These are phyloP conservation scores for Toxotes chatareus DNA, from an alignment of 2,113 vertebrate species.

Conservation along the genomic window DNA sequence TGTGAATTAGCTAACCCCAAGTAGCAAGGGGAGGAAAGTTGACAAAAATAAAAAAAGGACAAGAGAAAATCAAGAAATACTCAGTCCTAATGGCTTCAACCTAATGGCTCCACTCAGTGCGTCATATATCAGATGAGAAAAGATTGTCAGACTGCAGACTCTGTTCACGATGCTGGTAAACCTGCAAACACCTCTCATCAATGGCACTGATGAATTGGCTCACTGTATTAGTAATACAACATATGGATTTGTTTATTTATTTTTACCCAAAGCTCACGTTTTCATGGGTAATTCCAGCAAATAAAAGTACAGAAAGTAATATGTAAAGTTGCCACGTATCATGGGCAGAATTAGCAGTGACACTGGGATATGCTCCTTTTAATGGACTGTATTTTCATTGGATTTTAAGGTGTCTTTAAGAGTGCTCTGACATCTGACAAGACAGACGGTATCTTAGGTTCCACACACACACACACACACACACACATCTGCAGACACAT, in stretches of 20 bases:
- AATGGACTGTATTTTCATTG: background rate
- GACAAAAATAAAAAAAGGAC: background rate
- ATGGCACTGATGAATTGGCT: background rate
- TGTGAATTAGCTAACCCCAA: background rate
- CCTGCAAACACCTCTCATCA: background rate
- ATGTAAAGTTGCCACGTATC: too few species aligned
- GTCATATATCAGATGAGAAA: background rate
- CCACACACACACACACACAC: background rate
- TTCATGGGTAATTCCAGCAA: too few species aligned
- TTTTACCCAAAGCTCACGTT: too few species aligned
- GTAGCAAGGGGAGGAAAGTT: background rate
- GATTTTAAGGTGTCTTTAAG: background rate
- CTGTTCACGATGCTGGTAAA: background rate
- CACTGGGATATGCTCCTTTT: background rate
- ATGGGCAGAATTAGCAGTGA: too few species aligned
- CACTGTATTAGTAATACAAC: too few species aligned
- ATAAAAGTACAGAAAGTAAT: too few species aligned
- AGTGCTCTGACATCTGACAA: background rate
- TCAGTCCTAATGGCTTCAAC: background rate
- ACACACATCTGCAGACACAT: background rate
- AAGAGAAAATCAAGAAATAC: background rate
- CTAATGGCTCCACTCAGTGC: background rate
- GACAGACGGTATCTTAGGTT: constrained; percentile 22
- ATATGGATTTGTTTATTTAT: too few species aligned
- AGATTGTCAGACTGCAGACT: background rate